Conservation (phyloP, 1,140 invertebrate species). For the Harpegnathos saltator region DNA sequence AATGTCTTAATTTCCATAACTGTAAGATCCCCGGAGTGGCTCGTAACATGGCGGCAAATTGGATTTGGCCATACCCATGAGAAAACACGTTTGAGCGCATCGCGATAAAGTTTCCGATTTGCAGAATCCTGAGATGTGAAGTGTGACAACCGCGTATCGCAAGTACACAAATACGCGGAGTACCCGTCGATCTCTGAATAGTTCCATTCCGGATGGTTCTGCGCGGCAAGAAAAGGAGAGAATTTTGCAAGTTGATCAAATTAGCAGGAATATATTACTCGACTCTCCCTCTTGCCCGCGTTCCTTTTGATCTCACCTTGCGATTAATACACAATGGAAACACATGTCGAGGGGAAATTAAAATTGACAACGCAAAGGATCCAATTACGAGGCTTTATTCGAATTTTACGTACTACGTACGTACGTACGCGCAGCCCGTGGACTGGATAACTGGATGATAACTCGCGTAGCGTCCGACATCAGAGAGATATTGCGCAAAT, state of each 20-base stretch:
- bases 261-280: not conserved
- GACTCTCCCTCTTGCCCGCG: too few species aligned
- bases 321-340: not conserved
- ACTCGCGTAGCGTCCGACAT: slow-evolving; percentile 11
- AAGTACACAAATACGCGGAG: too few species aligned
- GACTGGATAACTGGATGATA: slow-evolving; percentile 12
- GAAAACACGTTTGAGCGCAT: not conserved
- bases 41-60: slow-evolving; percentile 33
- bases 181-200: too few species aligned
- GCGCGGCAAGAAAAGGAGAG: not conserved
- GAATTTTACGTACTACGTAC: too few species aligned
- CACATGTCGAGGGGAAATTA: not conserved
- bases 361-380: not conserved
- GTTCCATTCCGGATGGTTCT: too few species aligned
- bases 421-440: not conserved
- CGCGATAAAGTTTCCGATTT: not conserved
- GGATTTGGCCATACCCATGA: not conserved
- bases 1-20: slow-evolving; percentile 32
- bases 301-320: too few species aligned
- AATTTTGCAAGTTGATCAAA: not conserved
- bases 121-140: not conserved
- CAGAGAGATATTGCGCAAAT: slow-evolving; percentile 33
- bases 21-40: slow-evolving; percentile 16
- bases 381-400: slow-evolving; percentile 2
- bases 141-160: not conserved